Evolutionary conservation across 2,113 vertebrate genomes (phyloP).

Genomic region (Ictalurus furcatus): DNA sequence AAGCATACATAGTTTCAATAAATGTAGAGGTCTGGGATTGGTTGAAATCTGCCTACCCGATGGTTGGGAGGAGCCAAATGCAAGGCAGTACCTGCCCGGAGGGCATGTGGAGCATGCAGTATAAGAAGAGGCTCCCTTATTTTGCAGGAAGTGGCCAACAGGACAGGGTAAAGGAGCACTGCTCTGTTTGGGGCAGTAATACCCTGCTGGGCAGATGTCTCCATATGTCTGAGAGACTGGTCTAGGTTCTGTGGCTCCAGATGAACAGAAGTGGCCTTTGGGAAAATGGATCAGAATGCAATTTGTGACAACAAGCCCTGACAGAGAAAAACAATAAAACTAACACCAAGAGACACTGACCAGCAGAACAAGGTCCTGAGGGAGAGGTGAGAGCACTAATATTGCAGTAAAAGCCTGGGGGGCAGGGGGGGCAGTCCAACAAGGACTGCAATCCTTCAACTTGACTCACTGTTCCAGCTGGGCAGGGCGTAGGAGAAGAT

Average conservation of each 20-base stretch:
- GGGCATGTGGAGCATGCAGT: constrained; percentile 80
- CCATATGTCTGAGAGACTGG: constrained; percentile 73
- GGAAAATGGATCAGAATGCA: constrained; percentile 5
- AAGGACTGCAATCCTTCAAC: constrained; percentile 62
- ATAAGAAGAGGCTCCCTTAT: constrained; percentile 69
- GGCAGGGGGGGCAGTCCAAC: constrained; percentile 71
- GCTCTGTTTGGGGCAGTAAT: constrained; percentile 82
- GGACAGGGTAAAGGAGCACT: constrained; percentile 79
- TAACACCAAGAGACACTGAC: constrained; percentile 56
- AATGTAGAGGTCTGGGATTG: neutral
- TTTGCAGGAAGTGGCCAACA: constrained; percentile 77
- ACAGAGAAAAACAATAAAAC: neutral
- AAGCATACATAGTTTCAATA: neutral
- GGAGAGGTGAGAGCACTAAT: constrained; percentile 64
- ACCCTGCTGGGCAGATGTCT: constrained; percentile 83
- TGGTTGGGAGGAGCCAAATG: constrained; percentile 64
- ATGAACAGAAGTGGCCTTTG: constrained; percentile 75
- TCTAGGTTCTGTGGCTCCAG: constrained; percentile 65
- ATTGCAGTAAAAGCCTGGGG: constrained; percentile 74
- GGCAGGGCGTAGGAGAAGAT: constrained; percentile 74
- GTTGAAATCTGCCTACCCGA: constrained; percentile 60
- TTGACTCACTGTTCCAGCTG: constrained; percentile 74
- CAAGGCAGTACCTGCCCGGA: constrained; percentile 77
- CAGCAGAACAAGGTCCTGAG: constrained; percentile 75
- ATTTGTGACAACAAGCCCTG: constrained; percentile 4